These are phyloP conservation scores for Murina feae DNA, from an alignment of 2,113 vertebrate species.

Conservation along the genomic window DNA sequence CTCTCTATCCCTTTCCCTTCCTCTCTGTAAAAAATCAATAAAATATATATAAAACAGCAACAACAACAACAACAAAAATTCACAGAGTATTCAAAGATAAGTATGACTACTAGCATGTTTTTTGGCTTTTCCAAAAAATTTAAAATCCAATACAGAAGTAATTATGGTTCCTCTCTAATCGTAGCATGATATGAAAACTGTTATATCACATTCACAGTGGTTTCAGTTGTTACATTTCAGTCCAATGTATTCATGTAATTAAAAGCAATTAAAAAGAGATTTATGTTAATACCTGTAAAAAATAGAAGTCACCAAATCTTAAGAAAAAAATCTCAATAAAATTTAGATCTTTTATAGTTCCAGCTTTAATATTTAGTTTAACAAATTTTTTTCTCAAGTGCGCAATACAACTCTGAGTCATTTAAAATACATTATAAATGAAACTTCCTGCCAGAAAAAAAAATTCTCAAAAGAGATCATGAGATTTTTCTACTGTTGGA, in stretches of 20 bases:
- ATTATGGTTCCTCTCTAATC: neutral
- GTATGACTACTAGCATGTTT: neutral
- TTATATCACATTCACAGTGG: neutral
- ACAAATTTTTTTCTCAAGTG: neutral
- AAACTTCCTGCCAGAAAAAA: neutral
- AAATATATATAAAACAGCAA: too few relatives aligned
- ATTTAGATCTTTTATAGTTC: neutral
- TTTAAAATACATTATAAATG: neutral
- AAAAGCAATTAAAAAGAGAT: neutral
- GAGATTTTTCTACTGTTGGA: neutral
- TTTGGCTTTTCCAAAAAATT: neutral
- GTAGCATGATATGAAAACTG: neutral
- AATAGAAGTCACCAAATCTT: neutral
- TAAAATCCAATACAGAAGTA: neutral
- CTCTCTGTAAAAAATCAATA: too few relatives aligned
- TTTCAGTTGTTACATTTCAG: neutral
- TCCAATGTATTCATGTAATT: neutral
- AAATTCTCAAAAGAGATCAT: neutral
- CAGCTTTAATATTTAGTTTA: neutral
- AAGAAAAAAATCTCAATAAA: neutral
- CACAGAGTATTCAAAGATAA: neutral
- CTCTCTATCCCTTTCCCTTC: too few relatives aligned
- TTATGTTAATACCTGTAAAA: neutral
- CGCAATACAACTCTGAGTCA: neutral
- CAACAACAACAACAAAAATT: too few relatives aligned